Evolutionary conservation across 2,113 vertebrate genomes (phyloP).

Genomic region (Danionella cerebrum): DNA sequence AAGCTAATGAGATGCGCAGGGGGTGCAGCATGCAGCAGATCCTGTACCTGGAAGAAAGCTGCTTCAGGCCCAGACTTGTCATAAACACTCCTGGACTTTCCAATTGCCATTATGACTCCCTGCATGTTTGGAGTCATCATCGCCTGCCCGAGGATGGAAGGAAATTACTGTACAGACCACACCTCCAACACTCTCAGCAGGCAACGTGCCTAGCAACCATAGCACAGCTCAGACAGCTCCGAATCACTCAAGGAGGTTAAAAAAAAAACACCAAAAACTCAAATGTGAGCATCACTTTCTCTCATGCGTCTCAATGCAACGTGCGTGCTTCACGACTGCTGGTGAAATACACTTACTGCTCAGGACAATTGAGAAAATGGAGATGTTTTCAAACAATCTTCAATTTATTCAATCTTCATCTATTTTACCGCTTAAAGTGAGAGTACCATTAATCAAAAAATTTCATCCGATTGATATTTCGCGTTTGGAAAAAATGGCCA

Average conservation of each 20-base stretch:
- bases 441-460: too few species aligned
- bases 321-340: too few species aligned
- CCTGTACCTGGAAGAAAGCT: conserved; percentile 98
- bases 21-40: conserved; percentile 48
- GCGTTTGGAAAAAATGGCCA: too few species aligned
- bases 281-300: too few species aligned
- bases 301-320: too few species aligned
- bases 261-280: too few species aligned
- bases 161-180: conserved; percentile 49
- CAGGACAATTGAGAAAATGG: too few species aligned
- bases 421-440: too few species aligned
- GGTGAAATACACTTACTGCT: too few species aligned
- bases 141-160: conserved; percentile 81
- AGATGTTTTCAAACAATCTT: too few species aligned
- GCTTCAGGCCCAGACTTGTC: conserved; percentile 96
- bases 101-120: conserved; percentile 99
- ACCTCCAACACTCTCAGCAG: not conserved
- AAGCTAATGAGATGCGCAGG: not conserved
- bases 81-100: conserved; percentile 92
- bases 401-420: too few species aligned
- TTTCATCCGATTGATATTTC: too few species aligned
- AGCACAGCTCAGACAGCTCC: conserved; percentile 2
- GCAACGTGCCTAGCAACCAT: conserved; percentile 6
- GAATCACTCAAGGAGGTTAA: not conserved
- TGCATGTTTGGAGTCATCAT: conserved; percentile 99